Evolutionary conservation across 2,888 invertebrate species (phyloP).

Genomic region (Drosophila meridiana): DNA sequence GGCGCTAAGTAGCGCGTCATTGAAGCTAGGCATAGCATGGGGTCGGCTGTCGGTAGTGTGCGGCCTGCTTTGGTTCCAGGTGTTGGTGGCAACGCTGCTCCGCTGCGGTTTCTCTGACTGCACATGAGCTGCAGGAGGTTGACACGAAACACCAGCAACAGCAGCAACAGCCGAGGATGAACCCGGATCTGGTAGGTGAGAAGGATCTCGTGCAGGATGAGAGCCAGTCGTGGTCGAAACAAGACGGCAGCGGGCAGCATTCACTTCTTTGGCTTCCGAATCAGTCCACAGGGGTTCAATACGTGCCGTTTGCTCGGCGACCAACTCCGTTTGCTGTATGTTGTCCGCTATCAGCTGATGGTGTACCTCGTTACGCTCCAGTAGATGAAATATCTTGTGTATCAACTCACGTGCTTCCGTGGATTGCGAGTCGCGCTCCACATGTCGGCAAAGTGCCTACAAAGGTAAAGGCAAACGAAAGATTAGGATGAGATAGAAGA

Average conservation of each 20-base stretch:
- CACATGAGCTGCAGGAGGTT: background rate
- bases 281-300: constrained; percentile 52
- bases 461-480: background rate
- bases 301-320: constrained; percentile 43
- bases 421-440: constrained; percentile 55
- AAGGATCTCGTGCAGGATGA: background rate
- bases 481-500: no score
- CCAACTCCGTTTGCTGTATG: constrained; percentile 58
- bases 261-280: background rate
- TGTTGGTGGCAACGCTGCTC: constrained; percentile 47
- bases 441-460: constrained; percentile 66
- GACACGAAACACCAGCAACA: background rate
- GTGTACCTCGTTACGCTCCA: constrained; percentile 78
- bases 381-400: constrained; percentile 73
- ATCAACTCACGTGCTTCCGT: constrained; percentile 60
- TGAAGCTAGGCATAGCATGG: constrained; percentile 38
- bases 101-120: constrained; percentile 13
- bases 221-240: background rate
- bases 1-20: constrained; percentile 55
- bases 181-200: background rate
- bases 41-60: background rate
- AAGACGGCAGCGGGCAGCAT: background rate
- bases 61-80: constrained; percentile 2
- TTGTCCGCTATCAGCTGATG: constrained; percentile 74
- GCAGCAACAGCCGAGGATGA: background rate